A percentile compares a stretch with the other conserved stretches of the same genome.
Evolutionary conservation across 92 coral and sea anemone genomes (phyloP).

Genomic region (Phenganax subtilis): DNA sequence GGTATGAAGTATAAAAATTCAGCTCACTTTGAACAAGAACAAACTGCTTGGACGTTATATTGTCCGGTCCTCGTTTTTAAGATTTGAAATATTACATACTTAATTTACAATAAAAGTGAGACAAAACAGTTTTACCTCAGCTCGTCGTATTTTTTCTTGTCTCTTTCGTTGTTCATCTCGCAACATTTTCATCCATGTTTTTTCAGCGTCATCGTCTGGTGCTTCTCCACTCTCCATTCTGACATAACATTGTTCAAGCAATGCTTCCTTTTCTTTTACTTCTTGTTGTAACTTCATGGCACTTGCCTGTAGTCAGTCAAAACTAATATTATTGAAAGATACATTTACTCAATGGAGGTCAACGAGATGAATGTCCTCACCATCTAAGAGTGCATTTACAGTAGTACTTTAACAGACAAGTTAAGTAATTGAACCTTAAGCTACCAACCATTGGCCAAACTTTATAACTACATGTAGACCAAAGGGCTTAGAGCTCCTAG

Average conservation of each 20-base stretch:
- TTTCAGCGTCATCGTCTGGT: conserved; percentile 87
- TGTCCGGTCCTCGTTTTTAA: neutral
- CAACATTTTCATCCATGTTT: conserved; percentile 76
- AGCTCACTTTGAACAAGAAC: no score
- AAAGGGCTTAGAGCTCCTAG: neutral
- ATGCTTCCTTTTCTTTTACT: conserved; percentile 73
- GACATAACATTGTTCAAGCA: conserved; percentile 80
- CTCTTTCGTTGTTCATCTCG: conserved; percentile 75
- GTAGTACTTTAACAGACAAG: no score
- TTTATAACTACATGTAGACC: neutral
- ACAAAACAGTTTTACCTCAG: conserved; percentile 5
- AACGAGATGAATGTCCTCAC: no score
- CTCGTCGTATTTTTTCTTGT: conserved; percentile 48
- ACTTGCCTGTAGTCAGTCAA: conserved; percentile 43
- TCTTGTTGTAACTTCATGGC: conserved; percentile 90
- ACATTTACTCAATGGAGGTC: neutral
- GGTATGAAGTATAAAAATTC: no score
- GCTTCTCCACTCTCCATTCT: conserved; percentile 98
- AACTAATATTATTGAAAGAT: neutral
- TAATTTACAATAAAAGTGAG: neutral
- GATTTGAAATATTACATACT: neutral
- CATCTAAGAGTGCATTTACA: no score
- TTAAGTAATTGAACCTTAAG: no score
- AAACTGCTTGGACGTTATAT: neutral
- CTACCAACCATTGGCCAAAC: neutral